Percentiles rank a stretch among this genome's conserved stretches.
phyloP scores from a whole-genome alignment of 2,797 vertebrate genomes.

The Agapornis canus region DNA sequence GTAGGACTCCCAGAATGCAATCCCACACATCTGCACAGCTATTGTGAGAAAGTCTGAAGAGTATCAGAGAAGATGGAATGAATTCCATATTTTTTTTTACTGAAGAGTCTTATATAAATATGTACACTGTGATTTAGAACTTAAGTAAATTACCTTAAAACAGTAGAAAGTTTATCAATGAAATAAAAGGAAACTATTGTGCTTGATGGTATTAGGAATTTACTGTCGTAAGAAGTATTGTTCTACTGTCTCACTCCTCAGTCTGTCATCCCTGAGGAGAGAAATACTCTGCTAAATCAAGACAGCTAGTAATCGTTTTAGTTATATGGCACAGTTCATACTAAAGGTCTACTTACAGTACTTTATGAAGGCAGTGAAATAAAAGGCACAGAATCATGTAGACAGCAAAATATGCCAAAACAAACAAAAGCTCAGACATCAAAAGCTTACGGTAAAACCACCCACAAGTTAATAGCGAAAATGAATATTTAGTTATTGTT shows the following conservation, averaged over 20 bases:
- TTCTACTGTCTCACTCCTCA: neutral
- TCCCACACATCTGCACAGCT: neutral
- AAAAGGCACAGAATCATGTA: neutral
- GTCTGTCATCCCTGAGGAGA: neutral
- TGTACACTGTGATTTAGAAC: neutral
- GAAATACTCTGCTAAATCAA: neutral
- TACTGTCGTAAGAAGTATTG: neutral
- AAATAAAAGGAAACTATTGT: neutral
- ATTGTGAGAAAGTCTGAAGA: neutral
- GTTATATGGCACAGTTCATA: neutral
- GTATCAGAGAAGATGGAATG: neutral
- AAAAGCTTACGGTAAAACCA: neutral
- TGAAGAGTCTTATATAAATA: neutral
- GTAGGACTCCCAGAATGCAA: constrained; percentile 5
- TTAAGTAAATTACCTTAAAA: neutral
- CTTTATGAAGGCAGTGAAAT: neutral
- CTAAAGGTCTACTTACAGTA: neutral
- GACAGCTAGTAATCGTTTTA: neutral
- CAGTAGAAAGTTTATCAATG: neutral
- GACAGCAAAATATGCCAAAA: neutral
- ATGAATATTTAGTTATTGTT: neutral
- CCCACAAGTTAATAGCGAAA: neutral
- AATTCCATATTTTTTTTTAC: neutral
- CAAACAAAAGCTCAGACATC: neutral
- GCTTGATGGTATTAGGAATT: neutral